phyloP scores from a whole-genome alignment of 2,113 vertebrate species.

The Acrocephalus kingi region DNA sequence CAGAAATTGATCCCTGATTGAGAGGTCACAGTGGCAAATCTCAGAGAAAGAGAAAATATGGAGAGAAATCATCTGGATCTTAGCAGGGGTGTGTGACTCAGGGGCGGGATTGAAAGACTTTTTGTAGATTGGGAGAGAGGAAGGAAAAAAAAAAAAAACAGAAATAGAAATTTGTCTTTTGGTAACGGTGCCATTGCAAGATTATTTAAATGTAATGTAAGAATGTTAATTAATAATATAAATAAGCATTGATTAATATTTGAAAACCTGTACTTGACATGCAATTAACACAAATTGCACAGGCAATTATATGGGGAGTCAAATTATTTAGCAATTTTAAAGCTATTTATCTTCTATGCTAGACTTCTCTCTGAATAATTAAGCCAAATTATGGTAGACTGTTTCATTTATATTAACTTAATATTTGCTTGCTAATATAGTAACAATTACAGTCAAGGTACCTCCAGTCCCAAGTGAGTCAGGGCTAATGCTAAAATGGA shows the following conservation, averaged over 20 bases:
- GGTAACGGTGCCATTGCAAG: not conserved
- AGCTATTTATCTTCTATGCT: constrained; percentile 58
- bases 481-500: not conserved
- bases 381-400: constrained; percentile 54
- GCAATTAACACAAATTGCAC: constrained; percentile 76
- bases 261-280: constrained; percentile 64
- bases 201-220: constrained; percentile 48
- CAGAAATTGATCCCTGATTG: not conserved
- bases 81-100: not conserved
- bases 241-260: constrained; percentile 64
- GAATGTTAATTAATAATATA: constrained; percentile 62
- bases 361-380: constrained; percentile 63
- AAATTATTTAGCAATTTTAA: constrained; percentile 69
- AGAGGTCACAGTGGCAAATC: not conserved
- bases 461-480: not conserved
- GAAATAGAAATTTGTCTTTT: not conserved
- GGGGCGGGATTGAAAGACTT: not conserved
- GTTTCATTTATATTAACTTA: constrained; percentile 42
- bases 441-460: not conserved
- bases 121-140: not conserved
- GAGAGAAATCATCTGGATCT: not conserved
- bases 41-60: not conserved
- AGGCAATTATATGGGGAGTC: constrained; percentile 70
- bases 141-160: not conserved
- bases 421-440: constrained; percentile 1